Evolutionary conservation across 2,113 vertebrate species (phyloP).

Genomic region (Caretta caretta): DNA sequence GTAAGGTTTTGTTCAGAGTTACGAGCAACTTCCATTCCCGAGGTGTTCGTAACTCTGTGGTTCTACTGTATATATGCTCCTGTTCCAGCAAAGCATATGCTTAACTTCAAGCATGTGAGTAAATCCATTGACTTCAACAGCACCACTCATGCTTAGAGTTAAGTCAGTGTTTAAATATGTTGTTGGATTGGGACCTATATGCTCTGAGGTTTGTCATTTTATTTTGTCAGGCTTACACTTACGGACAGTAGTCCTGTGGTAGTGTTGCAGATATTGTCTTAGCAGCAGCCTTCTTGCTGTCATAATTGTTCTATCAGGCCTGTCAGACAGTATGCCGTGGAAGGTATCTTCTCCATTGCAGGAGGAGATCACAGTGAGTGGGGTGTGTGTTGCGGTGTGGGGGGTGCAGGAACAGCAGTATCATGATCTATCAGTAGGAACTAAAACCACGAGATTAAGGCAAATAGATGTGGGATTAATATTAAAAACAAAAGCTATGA

Average conservation of each 20-base stretch:
- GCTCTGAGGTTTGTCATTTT: background rate
- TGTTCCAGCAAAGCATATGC: background rate
- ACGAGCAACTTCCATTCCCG: too few relatives aligned
- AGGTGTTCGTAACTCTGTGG: too few relatives aligned
- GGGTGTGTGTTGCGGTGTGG: background rate
- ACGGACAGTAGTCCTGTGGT: background rate
- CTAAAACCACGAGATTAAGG: background rate
- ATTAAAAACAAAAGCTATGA: background rate
- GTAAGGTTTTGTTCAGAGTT: too few relatives aligned
- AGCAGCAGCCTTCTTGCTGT: too few relatives aligned
- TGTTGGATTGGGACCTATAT: background rate
- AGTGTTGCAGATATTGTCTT: constrained; percentile 5
- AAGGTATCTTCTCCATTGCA: background rate
- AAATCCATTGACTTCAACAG: background rate
- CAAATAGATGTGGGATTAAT: background rate
- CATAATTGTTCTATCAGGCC: background rate
- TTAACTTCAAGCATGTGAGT: background rate
- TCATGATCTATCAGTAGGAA: background rate
- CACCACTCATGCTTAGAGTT: background rate
- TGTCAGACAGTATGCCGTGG: background rate
- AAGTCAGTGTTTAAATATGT: background rate
- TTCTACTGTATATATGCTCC: background rate
- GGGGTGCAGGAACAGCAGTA: background rate
- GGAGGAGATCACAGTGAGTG: background rate
- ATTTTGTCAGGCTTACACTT: background rate